Percentiles rank a stretch among this genome's conserved stretches.
Evolutionary conservation across 1,140 invertebrate genomes (phyloP).

Genomic region (Drosophila elegans): DNA sequence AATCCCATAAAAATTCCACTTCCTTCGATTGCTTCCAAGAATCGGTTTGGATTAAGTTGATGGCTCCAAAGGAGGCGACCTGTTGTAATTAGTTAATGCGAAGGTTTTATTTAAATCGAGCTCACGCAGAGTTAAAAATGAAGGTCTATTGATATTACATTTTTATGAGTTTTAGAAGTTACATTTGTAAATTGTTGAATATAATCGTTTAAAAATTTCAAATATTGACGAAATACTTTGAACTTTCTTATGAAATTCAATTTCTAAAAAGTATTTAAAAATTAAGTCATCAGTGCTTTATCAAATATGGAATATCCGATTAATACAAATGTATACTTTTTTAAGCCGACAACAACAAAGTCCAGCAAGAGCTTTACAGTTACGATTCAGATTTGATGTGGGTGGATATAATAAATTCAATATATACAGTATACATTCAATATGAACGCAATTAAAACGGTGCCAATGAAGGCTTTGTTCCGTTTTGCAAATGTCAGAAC

Average conservation of each 20-base stretch:
- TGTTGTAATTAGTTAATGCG: background rate
- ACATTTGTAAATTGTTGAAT: background rate
- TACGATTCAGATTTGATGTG: constrained; percentile 6
- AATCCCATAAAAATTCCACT: constrained; percentile 20
- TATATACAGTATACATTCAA: constrained; percentile 19
- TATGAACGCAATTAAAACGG: constrained; percentile 42
- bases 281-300: constrained; percentile 1
- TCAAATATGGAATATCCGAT: background rate
- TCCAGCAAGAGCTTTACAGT: constrained; percentile 15
- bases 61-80: background rate
- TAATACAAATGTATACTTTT: background rate
- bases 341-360: background rate
- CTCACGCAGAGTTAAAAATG: background rate
- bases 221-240: background rate
- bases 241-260: background rate
- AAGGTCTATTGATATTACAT: background rate
- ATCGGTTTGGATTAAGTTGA: background rate
- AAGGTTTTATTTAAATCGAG: background rate
- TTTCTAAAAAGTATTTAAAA: constrained; percentile 1
- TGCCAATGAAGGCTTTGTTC: constrained; percentile 54
- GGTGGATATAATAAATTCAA: constrained; percentile 18
- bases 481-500: constrained; percentile 58
- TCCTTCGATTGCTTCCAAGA: constrained; percentile 16
- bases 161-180: background rate
- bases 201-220: background rate